These are phyloP conservation scores for Leucophenga varia DNA, from an alignment of 1,140 invertebrate species.

Conservation along the genomic window DNA sequence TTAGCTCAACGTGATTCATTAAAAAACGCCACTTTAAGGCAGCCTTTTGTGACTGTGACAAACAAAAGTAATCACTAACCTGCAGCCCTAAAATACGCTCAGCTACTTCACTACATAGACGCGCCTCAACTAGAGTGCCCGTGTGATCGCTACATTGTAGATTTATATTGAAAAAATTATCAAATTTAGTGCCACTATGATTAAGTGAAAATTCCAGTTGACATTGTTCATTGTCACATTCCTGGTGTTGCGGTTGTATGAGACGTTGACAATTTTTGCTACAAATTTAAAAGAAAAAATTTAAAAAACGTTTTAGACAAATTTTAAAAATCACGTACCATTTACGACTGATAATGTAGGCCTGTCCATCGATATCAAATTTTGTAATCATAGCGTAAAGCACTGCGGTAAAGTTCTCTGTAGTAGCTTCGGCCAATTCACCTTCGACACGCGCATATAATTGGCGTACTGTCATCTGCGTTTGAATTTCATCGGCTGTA, in stretches of 20 bases:
- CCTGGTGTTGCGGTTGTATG: slow-evolving; percentile 13
- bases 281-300: neutral
- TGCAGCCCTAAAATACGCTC: slow-evolving; percentile 46
- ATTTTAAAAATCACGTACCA: slow-evolving; percentile 30
- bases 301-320: too few species aligned
- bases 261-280: slow-evolving; percentile 31
- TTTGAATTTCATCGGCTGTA: slow-evolving; percentile 54
- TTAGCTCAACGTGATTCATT: slow-evolving; percentile 57
- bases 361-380: slow-evolving; percentile 59
- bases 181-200: slow-evolving; percentile 47
- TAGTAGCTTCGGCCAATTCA: slow-evolving; percentile 43
- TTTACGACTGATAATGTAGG: slow-evolving; percentile 30
- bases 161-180: slow-evolving; percentile 58
- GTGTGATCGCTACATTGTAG: slow-evolving; percentile 61
- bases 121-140: slow-evolving; percentile 57
- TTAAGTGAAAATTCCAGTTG: slow-evolving; percentile 25
- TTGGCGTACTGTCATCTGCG: slow-evolving; percentile 59
- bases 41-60: slow-evolving; percentile 39
- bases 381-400: slow-evolving; percentile 57
- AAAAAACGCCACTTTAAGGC: slow-evolving; percentile 61
- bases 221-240: slow-evolving; percentile 35
- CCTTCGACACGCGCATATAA: slow-evolving; percentile 55
- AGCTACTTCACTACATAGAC: slow-evolving; percentile 56
- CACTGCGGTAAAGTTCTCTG: slow-evolving; percentile 57
- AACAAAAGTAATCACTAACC: slow-evolving; percentile 14